These are phyloP conservation scores for Pseudocheirus occidentalis DNA, from an alignment of 2,797 vertebrate genomes.

Conservation along the genomic window DNA sequence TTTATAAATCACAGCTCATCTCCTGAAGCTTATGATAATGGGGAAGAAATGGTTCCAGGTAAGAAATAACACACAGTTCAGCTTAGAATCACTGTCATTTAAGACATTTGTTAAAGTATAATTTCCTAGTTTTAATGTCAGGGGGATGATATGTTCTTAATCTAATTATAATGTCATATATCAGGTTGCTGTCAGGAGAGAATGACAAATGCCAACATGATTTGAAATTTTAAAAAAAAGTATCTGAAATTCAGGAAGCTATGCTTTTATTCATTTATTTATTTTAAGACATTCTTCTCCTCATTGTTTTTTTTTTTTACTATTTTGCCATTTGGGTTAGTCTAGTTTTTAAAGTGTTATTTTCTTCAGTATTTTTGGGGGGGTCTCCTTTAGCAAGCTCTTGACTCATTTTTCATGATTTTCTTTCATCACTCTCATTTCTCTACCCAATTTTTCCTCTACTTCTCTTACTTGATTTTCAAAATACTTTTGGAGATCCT, in stretches of 20 bases:
- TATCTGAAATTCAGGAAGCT: not conserved
- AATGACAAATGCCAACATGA: slow-evolving; percentile 20
- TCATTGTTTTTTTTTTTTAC: too few species aligned
- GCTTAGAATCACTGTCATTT: slow-evolving; percentile 54
- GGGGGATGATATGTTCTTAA: slow-evolving; percentile 28
- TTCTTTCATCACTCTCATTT: too few species aligned
- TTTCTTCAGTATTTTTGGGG: too few species aligned
- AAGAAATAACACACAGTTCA: slow-evolving; percentile 1
- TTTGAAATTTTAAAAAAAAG: slow-evolving; percentile 23
- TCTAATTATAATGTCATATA: slow-evolving; percentile 48
- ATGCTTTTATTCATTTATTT: not conserved
- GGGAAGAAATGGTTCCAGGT: not conserved
- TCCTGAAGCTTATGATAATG: slow-evolving; percentile 35
- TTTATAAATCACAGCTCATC: not conserved
- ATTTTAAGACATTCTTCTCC: not conserved
- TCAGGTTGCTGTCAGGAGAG: slow-evolving; percentile 22
- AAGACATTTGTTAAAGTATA: slow-evolving; percentile 3
- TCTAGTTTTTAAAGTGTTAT: too few species aligned
- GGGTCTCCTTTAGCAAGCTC: too few species aligned
- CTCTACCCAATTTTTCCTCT: too few species aligned
- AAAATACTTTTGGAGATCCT: too few species aligned
- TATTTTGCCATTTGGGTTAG: too few species aligned
- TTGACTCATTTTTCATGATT: too few species aligned
- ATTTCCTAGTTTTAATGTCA: slow-evolving; percentile 37
- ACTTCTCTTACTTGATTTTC: too few species aligned